These are phyloP conservation scores for Iselma pallidipennis DNA, from an alignment of 2,888 invertebrate species.

Conservation along the genomic window DNA sequence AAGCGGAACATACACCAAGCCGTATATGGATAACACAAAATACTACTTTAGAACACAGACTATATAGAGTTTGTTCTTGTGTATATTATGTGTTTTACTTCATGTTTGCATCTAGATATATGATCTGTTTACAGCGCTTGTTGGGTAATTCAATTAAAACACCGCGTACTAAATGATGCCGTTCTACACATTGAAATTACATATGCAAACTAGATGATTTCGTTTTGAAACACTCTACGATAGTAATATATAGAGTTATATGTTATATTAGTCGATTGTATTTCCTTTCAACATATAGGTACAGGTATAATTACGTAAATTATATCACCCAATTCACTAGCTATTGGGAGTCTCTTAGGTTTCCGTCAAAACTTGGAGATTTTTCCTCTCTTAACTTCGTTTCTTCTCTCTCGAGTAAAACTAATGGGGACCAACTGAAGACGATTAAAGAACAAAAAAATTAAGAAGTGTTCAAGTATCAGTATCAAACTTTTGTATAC, in stretches of 20 bases:
- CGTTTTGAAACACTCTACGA: constrained; percentile 14
- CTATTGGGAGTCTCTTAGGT: no score
- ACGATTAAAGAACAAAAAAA: no score
- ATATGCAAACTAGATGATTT: constrained; percentile 25
- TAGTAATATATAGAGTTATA: background rate
- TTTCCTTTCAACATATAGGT: background rate
- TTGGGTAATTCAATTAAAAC: constrained; percentile 25
- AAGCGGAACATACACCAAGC: background rate
- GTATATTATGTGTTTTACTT: constrained; percentile 3
- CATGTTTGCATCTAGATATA: constrained; percentile 21
- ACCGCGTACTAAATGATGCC: constrained; percentile 19
- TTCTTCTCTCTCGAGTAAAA: no score
- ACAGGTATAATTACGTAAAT: no score
- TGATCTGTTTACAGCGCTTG: constrained; percentile 25
- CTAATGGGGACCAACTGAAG: no score
- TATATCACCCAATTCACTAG: no score
- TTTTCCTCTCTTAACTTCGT: no score
- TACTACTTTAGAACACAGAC: background rate
- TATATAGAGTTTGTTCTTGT: background rate
- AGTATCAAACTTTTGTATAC: no score
- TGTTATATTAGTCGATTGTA: background rate
- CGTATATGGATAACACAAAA: background rate
- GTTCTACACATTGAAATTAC: constrained; percentile 17
- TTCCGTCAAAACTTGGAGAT: no score
- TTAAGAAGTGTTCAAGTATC: no score